phyloP scores from a whole-genome alignment of 1,140 invertebrate species.

The Bombus cullumanus region DNA sequence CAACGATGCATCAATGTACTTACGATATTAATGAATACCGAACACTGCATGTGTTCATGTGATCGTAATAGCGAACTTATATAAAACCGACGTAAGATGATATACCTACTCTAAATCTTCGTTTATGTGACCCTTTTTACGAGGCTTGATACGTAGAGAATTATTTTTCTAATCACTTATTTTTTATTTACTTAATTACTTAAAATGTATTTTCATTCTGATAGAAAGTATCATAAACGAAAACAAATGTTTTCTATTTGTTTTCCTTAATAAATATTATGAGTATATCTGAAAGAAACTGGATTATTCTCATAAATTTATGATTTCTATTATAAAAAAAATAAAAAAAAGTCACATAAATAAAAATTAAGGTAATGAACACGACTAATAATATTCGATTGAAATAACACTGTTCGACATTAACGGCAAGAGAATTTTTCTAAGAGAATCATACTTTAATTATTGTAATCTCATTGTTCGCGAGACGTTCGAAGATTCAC shows the following conservation, averaged over 20 bases:
- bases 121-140: background rate
- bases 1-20: conserved; percentile 64
- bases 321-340: background rate
- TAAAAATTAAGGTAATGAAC: background rate
- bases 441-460: conserved; percentile 27
- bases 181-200: background rate
- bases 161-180: background rate
- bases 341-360: background rate
- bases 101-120: background rate
- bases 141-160: background rate
- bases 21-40: conserved; percentile 56
- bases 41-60: conserved; percentile 40
- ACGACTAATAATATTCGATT: background rate
- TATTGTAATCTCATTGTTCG: conserved; percentile 11
- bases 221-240: background rate
- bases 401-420: background rate
- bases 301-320: background rate
- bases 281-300: background rate
- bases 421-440: background rate
- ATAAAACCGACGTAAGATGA: background rate
- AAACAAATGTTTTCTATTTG: background rate
- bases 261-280: background rate
- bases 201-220: background rate
- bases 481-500: conserved; percentile 17
- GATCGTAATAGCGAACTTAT: conserved; percentile 31